phyloP scores from a whole-genome alignment of 2,888 invertebrate species.

The Campopleginae sp. region DNA sequence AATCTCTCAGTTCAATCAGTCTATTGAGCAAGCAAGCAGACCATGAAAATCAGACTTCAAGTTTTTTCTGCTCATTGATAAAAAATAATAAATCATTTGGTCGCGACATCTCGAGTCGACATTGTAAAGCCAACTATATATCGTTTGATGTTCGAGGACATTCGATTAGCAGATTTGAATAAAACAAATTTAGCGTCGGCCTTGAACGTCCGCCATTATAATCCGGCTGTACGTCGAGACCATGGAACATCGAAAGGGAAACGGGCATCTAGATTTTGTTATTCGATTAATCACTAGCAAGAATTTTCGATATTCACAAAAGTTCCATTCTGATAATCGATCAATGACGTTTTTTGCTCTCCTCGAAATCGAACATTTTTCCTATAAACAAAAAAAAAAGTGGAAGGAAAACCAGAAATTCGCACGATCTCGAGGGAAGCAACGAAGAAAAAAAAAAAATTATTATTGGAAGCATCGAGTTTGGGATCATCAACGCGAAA shows the following conservation, averaged over 20 bases:
- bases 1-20: neutral
- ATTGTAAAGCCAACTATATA: neutral
- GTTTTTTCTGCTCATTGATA: neutral
- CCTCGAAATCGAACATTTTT: neutral
- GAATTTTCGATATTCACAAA: neutral
- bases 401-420: neutral
- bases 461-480: neutral
- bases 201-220: slow-evolving; percentile 1
- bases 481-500: neutral
- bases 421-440: neutral
- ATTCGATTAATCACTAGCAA: neutral
- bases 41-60: neutral
- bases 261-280: neutral
- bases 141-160: neutral
- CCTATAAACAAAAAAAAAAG: neutral
- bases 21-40: neutral
- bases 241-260: neutral
- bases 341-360: neutral
- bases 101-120: neutral
- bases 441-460: slow-evolving; percentile 3
- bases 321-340: neutral
- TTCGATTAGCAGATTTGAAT: slow-evolving; percentile 11
- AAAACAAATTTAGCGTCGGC: neutral
- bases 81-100: neutral
- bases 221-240: neutral